These are phyloP conservation scores for Tricholaema leucomelas DNA, from an alignment of 2,113 vertebrate species.

Conservation along the genomic window DNA sequence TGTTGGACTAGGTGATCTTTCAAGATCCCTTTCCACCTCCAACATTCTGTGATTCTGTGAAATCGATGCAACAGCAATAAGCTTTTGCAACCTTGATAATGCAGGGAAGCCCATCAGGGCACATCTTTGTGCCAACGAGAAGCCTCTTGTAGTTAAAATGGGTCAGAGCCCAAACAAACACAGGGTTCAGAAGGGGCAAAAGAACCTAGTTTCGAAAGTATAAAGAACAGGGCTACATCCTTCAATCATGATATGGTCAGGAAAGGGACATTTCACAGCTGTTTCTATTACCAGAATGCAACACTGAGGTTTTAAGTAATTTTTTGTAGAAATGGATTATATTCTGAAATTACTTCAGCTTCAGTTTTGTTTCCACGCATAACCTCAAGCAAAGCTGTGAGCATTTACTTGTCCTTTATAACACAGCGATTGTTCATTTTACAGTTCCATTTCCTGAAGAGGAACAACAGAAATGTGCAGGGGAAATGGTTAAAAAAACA, in stretches of 20 bases:
- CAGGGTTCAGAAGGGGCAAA: neutral
- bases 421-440: neutral
- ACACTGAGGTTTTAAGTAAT: neutral
- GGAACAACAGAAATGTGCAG: conserved; percentile 6
- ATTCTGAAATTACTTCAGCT: neutral
- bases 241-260: neutral
- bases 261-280: neutral
- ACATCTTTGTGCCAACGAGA: neutral
- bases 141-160: neutral
- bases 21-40: too few species aligned
- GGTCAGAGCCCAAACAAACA: neutral
- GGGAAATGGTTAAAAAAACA: neutral
- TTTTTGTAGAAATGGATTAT: neutral
- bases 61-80: neutral
- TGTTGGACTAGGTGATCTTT: too few species aligned
- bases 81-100: neutral
- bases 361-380: neutral
- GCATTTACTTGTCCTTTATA: neutral
- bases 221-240: neutral
- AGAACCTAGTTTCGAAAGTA: neutral
- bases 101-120: neutral
- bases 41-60: too few species aligned
- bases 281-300: neutral
- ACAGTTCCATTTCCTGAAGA: neutral
- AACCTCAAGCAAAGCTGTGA: neutral